Evolutionary conservation across 2,113 vertebrate species (phyloP).

Genomic region (Silurus meridionalis): DNA sequence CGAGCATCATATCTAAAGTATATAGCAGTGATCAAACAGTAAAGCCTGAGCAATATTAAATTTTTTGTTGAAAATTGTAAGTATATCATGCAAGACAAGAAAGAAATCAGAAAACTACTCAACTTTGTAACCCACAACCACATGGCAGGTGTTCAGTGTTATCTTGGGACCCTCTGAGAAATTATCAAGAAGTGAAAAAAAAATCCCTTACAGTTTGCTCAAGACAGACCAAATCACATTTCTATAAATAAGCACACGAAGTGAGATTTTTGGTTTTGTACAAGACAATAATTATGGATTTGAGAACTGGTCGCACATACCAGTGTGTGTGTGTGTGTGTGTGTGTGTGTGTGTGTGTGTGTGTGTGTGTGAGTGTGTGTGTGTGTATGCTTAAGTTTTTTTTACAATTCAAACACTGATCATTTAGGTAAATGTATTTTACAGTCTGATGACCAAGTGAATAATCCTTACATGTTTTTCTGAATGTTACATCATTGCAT

Average conservation of each 20-base stretch:
- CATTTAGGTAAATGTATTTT: no score
- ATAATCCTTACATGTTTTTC: no score
- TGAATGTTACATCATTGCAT: no score
- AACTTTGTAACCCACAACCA: not conserved
- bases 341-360: not conserved
- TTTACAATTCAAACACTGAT: not conserved
- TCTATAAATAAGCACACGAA: conserved; percentile 35
- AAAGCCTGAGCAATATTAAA: not conserved
- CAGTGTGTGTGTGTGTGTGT: not conserved
- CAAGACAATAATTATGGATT: not conserved
- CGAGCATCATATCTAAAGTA: not conserved
- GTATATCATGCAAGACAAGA: not conserved
- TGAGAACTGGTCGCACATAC: no score
- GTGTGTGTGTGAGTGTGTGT: not conserved
- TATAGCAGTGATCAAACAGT: not conserved
- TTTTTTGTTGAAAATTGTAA: not conserved
- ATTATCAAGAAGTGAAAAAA: not conserved
- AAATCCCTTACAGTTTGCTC: not conserved
- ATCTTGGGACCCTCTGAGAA: not conserved
- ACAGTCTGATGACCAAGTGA: no score
- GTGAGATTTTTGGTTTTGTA: not conserved
- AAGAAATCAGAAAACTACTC: not conserved
- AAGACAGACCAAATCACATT: conserved; percentile 18
- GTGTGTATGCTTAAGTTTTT: not conserved
- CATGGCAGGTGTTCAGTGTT: not conserved